These are phyloP conservation scores for Oconnorella tubifera DNA, from an alignment of 2,888 invertebrate genomes.

Conservation along the genomic window DNA sequence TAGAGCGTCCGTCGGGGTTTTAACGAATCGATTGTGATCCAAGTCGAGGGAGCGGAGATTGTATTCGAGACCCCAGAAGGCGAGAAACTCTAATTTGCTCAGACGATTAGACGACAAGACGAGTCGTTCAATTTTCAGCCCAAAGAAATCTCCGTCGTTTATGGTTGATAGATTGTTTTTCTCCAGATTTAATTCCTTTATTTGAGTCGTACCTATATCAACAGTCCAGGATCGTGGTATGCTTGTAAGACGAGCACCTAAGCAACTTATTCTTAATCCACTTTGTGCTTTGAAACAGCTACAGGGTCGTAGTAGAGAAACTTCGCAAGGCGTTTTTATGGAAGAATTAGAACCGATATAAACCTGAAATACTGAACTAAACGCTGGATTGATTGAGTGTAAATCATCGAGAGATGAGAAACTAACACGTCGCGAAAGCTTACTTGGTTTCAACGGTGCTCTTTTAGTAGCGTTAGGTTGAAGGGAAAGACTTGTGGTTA, in stretches of 20 bases:
- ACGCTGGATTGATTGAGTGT: no score
- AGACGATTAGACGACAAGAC: constrained; percentile 27
- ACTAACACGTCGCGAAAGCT: no score
- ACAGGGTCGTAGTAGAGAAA: no score
- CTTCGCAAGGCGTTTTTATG: no score
- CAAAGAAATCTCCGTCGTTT: constrained; percentile 31
- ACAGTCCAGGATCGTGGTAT: constrained; percentile 20
- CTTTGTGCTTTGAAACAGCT: no score
- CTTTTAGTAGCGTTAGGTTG: no score
- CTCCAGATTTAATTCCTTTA: constrained; percentile 26
- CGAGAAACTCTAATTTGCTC: constrained; percentile 20
- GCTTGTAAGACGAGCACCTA: constrained; percentile 11
- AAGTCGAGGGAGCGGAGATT: constrained; percentile 29
- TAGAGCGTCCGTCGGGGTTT: constrained; percentile 25
- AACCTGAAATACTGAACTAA: no score
- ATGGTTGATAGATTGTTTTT: constrained; percentile 21
- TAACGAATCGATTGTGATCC: constrained; percentile 23
- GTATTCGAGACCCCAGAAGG: constrained; percentile 37
- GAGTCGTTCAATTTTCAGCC: constrained; percentile 23
- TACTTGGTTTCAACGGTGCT: no score
- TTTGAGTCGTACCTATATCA: constrained; percentile 21
- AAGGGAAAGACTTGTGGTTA: no score
- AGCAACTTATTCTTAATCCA: no score
- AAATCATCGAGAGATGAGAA: no score
- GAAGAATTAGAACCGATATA: no score